These are phyloP conservation scores for Dreissena rostriformis DNA, from an alignment of 1,140 invertebrate genomes.

Conservation along the genomic window DNA sequence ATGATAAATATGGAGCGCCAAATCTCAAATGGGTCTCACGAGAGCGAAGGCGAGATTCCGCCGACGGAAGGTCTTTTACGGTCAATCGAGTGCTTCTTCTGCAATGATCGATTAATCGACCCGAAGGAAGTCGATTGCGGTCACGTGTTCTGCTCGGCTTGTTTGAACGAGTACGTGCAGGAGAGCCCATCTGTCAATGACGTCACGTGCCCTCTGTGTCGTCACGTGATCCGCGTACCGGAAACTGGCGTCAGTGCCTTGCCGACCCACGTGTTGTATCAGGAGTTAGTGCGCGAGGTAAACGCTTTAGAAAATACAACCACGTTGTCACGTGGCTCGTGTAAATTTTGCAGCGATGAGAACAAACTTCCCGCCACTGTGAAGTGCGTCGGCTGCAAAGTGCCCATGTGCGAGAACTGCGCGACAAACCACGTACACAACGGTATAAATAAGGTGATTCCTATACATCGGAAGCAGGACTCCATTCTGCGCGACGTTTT, in stretches of 20 bases:
- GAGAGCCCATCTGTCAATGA: background rate
- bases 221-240: background rate
- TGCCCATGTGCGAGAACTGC: constrained; percentile 42
- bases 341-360: constrained; percentile 49
- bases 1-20: no score
- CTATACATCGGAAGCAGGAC: constrained; percentile 46
- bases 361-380: constrained; percentile 35
- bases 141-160: constrained; percentile 46
- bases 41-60: no score
- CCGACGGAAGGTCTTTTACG: constrained; percentile 4
- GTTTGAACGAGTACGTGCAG: background rate
- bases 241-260: background rate
- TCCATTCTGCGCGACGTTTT: constrained; percentile 47
- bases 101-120: constrained; percentile 23
- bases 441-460: constrained; percentile 42
- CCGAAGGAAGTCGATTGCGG: constrained; percentile 39
- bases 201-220: constrained; percentile 35
- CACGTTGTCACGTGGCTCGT: constrained; percentile 41
- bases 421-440: constrained; percentile 42
- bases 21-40: no score
- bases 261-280: constrained; percentile 28
- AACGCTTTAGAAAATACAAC: constrained; percentile 1
- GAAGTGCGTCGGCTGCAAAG: constrained; percentile 36
- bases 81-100: constrained; percentile 38
- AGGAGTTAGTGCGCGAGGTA: constrained; percentile 25